Evolutionary conservation across 2,888 invertebrate genomes (phyloP), one percentile per base, ranked within the genome.

Genomic region (Melanostoma mellinum): DNA sequence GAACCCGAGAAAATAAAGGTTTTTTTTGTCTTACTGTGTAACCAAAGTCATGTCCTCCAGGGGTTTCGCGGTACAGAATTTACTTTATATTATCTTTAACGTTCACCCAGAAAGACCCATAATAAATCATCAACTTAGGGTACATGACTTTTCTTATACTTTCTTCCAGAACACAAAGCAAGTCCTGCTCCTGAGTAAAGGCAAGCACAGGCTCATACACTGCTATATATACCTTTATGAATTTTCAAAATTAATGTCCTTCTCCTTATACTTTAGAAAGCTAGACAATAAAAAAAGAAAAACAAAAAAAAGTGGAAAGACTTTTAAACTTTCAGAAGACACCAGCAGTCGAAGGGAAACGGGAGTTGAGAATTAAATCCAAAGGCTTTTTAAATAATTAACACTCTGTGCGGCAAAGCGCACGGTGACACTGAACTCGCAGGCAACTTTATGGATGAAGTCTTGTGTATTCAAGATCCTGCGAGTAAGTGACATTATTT

Each of bases 111-210:
- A 79, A 67, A 46, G 60, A 73, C 50, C 55, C 50, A 68, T 82
- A 82, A 82, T 82, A 82, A 82, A 78, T 78, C 82, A 82, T 77
- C 52, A 50, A 73, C 78, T 82, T 82, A 73, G 73, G 73, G 68
- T 78, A 78, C 72, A 78, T 73, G 82, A 73, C 72, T 78, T 72
- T 65, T 44, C 67, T 68, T 73, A 61, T 44, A 73, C 53, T 82
- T 78, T 77, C 65, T 61, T 33, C 42, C 30, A 48, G 44, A 60
- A 56, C 73, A 78, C 42, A 79, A 56, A 74, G 48, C 46, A 42
- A 55, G 53, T 63, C 38, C 48, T 50, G 50, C 20, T 80, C 50
- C 52, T 48, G 56, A 55, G 36, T 55, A 69, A 42, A 50, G 63
- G 55, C 61, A 40, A 32, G 10, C 52, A 36, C n/a, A 32, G 5